Conservation (phyloP, 2,113 vertebrate genomes). For the Rhegmatorhina hoffmannsi region DNA sequence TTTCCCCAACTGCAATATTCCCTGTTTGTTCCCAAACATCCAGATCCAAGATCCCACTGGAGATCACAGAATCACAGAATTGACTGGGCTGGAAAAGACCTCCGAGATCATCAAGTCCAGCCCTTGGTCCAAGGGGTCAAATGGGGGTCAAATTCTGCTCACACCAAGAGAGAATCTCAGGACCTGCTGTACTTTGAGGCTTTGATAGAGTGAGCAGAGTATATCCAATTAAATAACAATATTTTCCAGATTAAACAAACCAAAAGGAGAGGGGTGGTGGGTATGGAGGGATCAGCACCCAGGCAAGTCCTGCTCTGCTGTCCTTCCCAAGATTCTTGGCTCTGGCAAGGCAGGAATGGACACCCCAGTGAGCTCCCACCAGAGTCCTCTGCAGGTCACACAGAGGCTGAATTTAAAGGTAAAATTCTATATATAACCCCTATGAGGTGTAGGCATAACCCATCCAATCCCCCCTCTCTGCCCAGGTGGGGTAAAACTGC, state of each 20-base stretch:
- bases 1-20: not conserved
- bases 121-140: too few species aligned
- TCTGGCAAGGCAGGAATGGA: not conserved
- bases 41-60: not conserved
- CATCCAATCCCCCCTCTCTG: not conserved
- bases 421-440: not conserved
- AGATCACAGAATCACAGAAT: not conserved
- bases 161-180: not conserved
- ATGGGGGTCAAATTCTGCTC: not conserved
- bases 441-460: not conserved
- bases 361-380: not conserved
- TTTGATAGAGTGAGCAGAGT: not conserved
- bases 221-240: accelerated
- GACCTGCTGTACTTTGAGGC: not conserved
- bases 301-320: not conserved
- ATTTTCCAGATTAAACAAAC: not conserved
- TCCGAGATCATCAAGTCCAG: too few species aligned
- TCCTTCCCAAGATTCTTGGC: not conserved
- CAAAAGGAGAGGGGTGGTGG: not conserved
- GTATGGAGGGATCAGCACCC: not conserved
- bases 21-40: not conserved
- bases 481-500: not conserved
- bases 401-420: not conserved
- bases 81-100: too few species aligned
- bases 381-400: not conserved